Evolutionary conservation across 2,888 invertebrate species (phyloP).

Genomic region (Plebejus argus): DNA sequence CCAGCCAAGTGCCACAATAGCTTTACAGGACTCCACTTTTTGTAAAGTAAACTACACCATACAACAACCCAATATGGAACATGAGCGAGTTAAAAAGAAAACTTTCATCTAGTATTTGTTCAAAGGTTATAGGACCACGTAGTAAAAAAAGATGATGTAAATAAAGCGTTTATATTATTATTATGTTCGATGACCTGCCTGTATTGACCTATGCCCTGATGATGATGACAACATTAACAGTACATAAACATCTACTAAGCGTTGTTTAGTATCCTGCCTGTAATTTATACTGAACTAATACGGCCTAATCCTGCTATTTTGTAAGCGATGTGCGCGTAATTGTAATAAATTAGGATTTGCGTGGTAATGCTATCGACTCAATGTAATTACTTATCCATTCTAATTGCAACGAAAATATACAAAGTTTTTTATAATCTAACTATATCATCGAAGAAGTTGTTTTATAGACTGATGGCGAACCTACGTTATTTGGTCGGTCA

Average conservation of each 20-base stretch:
- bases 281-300: conserved; percentile 12
- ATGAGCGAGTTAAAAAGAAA: no score
- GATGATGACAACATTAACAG: background rate
- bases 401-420: background rate
- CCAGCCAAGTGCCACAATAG: no score
- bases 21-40: no score
- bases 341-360: conserved; percentile 22
- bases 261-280: conserved; percentile 1
- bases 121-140: background rate
- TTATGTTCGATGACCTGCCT: no score
- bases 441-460: no score
- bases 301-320: conserved; percentile 9
- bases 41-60: no score
- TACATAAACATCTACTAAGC: background rate
- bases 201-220: background rate
- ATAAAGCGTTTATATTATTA: no score
- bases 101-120: no score
- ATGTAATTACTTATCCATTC: background rate
- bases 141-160: background rate
- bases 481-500: no score
- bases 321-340: background rate
- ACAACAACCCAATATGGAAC: no score
- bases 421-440: background rate
- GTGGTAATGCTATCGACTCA: background rate
- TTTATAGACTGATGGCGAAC: no score